Percentiles rank a stretch among this genome's conserved stretches.
phyloP scores from a whole-genome alignment of 2,888 invertebrate species.

The Eucera pruinosa region DNA sequence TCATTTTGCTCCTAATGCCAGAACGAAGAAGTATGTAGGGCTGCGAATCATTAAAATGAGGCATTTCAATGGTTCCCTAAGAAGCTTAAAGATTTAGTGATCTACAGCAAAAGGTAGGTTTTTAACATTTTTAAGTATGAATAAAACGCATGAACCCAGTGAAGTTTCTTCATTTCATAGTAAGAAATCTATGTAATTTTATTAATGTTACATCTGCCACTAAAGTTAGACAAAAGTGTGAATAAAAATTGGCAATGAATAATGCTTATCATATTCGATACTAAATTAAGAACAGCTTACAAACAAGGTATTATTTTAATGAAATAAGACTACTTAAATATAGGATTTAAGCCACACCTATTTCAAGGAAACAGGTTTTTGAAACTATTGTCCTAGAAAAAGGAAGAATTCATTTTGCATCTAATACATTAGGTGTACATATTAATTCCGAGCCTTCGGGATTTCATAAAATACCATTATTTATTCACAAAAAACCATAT shows the following conservation, averaged over 20 bases:
- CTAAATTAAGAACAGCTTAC: too few species aligned
- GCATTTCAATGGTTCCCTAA: constrained; percentile 56
- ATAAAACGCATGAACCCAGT: background rate
- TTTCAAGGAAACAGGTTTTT: too few species aligned
- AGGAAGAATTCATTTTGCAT: too few species aligned
- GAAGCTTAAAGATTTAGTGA: constrained; percentile 56
- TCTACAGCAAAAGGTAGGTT: constrained; percentile 29
- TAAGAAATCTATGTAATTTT: background rate
- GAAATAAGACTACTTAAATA: too few species aligned
- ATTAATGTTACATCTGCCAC: background rate
- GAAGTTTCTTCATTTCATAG: constrained; percentile 24
- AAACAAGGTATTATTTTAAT: too few species aligned
- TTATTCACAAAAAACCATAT: too few species aligned
- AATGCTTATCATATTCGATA: too few species aligned
- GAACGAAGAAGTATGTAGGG: constrained; percentile 42
- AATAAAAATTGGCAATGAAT: background rate
- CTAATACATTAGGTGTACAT: too few species aligned
- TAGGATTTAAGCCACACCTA: too few species aligned
- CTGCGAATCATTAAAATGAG: constrained; percentile 55
- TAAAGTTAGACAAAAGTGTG: background rate
- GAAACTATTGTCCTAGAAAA: too few species aligned
- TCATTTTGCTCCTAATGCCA: constrained; percentile 34
- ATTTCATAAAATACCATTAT: too few species aligned
- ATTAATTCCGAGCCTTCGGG: too few species aligned
- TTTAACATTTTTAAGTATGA: constrained; percentile 19